A percentile compares a stretch with the other conserved stretches of the same genome.
Conservation (phyloP, 2,888 invertebrate genomes). For the Fragum sueziense region DNA sequence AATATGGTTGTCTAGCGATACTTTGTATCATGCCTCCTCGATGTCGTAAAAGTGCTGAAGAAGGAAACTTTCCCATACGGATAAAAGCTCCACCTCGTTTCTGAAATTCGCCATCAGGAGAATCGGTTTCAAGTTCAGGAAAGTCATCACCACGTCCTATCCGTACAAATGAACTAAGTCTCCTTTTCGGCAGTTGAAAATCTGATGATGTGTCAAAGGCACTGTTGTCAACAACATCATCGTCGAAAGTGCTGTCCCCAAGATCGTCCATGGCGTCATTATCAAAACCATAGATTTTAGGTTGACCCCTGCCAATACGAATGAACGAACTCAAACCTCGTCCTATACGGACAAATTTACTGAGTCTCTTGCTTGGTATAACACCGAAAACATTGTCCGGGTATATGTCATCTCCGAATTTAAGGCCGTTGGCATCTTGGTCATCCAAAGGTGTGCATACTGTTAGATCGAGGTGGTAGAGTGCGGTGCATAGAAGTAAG, state of each 20-base stretch:
- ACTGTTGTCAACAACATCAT: constrained; percentile 3
- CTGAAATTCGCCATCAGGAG: not conserved
- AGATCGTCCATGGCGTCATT: constrained; percentile 14
- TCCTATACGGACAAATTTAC: constrained; percentile 60
- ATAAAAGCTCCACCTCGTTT: constrained; percentile 60
- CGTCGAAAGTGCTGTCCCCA: not conserved
- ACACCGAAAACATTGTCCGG: constrained; percentile 9
- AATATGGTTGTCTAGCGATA: constrained; percentile 51
- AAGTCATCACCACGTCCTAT: constrained; percentile 24
- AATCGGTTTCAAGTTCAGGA: not conserved
- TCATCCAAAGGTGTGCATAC: not conserved
- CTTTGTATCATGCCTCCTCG: constrained; percentile 49
- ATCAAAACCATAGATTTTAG: constrained; percentile 16
- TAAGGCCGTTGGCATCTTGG: not conserved
- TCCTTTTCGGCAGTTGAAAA: constrained; percentile 12
- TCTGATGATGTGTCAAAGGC: not conserved
- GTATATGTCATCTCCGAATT: constrained; percentile 7
- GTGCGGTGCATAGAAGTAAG: not conserved
- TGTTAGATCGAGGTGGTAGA: not conserved
- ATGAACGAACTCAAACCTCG: constrained; percentile 62
- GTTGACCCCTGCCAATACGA: constrained; percentile 57
- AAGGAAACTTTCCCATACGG: constrained; percentile 65
- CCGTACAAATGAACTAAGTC: constrained; percentile 35
- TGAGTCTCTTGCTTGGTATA: constrained; percentile 46
- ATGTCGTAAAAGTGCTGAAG: constrained; percentile 56